phyloP scores from a whole-genome alignment of 2,113 vertebrate genomes.

The Muscicapa adusta region DNA sequence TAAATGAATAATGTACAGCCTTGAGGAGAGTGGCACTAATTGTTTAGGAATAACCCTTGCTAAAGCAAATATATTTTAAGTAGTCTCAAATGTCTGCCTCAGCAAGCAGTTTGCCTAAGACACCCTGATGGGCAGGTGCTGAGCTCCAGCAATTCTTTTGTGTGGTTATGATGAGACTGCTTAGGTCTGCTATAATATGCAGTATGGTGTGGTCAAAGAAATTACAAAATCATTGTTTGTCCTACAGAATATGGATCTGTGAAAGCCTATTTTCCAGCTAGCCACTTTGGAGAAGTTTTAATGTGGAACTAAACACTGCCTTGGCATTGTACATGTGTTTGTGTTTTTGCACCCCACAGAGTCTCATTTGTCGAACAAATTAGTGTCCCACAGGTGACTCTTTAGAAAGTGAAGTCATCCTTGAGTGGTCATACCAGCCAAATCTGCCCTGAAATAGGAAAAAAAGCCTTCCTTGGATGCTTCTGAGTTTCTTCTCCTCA shows the following conservation, averaged over 20 bases:
- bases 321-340: neutral
- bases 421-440: neutral
- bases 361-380: neutral
- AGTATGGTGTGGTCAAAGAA: neutral
- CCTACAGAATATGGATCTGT: neutral
- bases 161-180: neutral
- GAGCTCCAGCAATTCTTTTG: neutral
- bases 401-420: neutral
- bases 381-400: neutral
- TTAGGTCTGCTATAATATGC: neutral
- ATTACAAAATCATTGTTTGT: neutral
- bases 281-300: neutral
- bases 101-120: neutral
- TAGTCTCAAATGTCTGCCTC: neutral
- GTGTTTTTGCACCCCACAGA: neutral
- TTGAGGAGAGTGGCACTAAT: neutral
- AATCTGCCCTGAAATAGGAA: neutral
- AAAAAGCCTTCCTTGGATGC: neutral
- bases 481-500: neutral
- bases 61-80: neutral
- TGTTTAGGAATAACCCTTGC: neutral
- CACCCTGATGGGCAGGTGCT: neutral
- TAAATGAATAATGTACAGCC: neutral
- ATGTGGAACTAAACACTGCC: neutral
- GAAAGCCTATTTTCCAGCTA: neutral